These are phyloP conservation scores for Scrobipalpa costella DNA, from an alignment of 2,888 invertebrate species.

Conservation along the genomic window DNA sequence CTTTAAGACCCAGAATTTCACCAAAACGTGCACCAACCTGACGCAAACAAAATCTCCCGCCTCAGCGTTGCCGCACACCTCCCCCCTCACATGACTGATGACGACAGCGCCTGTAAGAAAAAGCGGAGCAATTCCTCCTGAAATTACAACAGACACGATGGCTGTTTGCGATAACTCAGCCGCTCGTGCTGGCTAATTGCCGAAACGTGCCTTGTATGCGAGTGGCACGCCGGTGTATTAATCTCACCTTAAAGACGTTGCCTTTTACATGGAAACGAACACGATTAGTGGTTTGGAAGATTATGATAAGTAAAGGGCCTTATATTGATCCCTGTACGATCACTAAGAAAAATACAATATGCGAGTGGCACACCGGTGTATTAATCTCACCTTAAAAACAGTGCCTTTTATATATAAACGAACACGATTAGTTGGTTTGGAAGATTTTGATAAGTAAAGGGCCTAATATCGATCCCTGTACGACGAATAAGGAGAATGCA, in stretches of 20 bases:
- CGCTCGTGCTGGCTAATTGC: conserved; percentile 24
- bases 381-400: conserved; percentile 20
- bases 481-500: not conserved
- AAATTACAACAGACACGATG: conserved; percentile 24
- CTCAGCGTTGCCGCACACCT: not conserved
- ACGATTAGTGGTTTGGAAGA: not conserved
- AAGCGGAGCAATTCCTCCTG: conserved; percentile 15
- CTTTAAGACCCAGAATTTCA: not conserved
- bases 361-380: conserved; percentile 21
- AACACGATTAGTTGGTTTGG: not conserved
- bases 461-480: not conserved
- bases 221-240: conserved; percentile 21
- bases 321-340: not conserved
- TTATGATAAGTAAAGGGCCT: not conserved
- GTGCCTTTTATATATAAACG: not conserved
- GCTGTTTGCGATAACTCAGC: conserved; percentile 19
- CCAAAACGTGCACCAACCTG: not conserved
- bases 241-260: conserved; percentile 15
- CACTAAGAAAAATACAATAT: not conserved
- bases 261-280: not conserved
- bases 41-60: conserved; percentile 1
- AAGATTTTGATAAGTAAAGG: not conserved
- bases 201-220: conserved; percentile 26
- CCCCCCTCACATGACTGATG: conserved; percentile 13
- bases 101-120: conserved; percentile 17